A percentile compares a stretch with the other conserved stretches of the same genome.
These are phyloP conservation scores for Drosophila parvula DNA, from an alignment of 1,140 invertebrate genomes.

Conservation along the genomic window DNA sequence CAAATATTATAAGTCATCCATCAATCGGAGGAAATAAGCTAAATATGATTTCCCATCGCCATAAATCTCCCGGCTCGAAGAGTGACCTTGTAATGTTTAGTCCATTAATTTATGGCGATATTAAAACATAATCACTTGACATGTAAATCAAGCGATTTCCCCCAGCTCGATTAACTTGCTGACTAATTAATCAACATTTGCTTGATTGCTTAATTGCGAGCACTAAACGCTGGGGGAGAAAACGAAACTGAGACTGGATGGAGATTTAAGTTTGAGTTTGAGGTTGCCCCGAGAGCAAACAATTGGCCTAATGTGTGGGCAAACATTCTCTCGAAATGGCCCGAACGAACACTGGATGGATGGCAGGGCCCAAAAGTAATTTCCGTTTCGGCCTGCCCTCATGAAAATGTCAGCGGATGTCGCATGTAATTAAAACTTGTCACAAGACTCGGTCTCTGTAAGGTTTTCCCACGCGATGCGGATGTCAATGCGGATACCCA, in stretches of 20 bases:
- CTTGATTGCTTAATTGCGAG: constrained; percentile 71
- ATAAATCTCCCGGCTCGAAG: not conserved
- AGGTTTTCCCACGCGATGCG: constrained; percentile 55
- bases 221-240: constrained; percentile 24
- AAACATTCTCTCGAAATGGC: constrained; percentile 55
- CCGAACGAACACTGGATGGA: constrained; percentile 6
- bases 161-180: constrained; percentile 50
- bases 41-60: constrained; percentile 10
- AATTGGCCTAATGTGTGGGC: constrained; percentile 53
- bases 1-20: constrained; percentile 2
- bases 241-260: constrained; percentile 10
- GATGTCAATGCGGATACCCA: constrained; percentile 49
- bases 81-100: constrained; percentile 28
- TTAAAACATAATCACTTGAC: constrained; percentile 45
- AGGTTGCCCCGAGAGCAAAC: constrained; percentile 16
- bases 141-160: constrained; percentile 59
- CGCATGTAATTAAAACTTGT: constrained; percentile 79
- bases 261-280: not conserved
- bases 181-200: constrained; percentile 73
- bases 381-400: constrained; percentile 55
- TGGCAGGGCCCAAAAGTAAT: constrained; percentile 58
- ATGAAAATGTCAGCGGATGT: constrained; percentile 53
- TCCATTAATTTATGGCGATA: constrained; percentile 10
- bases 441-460: constrained; percentile 46
- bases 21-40: constrained; percentile 14